Evolutionary conservation across 2,888 invertebrate genomes (phyloP).

Genomic region (Eupithecia inturbata): DNA sequence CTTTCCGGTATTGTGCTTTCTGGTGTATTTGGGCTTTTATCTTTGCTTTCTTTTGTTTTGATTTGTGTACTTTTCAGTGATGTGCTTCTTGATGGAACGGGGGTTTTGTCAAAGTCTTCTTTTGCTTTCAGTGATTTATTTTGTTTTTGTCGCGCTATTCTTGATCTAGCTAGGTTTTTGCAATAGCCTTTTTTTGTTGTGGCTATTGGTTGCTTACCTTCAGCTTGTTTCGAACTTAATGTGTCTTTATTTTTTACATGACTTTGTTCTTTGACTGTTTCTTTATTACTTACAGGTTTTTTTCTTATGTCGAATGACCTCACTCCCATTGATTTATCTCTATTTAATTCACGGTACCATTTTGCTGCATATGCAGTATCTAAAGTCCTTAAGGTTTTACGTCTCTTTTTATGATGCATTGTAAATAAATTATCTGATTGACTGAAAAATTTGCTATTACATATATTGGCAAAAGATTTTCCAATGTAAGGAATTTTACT

Average conservation of each 20-base stretch:
- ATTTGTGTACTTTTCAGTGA: background rate
- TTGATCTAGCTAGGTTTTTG: background rate
- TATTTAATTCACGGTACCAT: slow-evolving; percentile 5
- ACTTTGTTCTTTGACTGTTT: background rate
- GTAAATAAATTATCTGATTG: background rate
- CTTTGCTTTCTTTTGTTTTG: background rate
- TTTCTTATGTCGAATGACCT: background rate
- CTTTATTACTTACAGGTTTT: too few relatives aligned
- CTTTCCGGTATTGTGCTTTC: background rate
- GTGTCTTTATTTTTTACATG: background rate
- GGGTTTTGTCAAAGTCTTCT: background rate
- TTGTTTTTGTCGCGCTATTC: background rate
- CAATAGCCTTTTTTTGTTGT: background rate
- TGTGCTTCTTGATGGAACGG: background rate
- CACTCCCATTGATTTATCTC: background rate
- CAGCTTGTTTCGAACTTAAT: background rate
- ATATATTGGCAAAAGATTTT: background rate
- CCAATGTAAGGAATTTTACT: background rate
- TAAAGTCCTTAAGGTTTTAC: slow-evolving; percentile 13
- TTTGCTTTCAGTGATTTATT: background rate
- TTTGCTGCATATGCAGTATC: slow-evolving; percentile 24
- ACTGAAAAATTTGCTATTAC: background rate
- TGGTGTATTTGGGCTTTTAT: background rate
- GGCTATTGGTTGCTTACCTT: background rate
- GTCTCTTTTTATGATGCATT: slow-evolving; percentile 8